These are phyloP conservation scores for Andrena bucephala DNA, from an alignment of 2,888 invertebrate species.

Conservation along the genomic window DNA sequence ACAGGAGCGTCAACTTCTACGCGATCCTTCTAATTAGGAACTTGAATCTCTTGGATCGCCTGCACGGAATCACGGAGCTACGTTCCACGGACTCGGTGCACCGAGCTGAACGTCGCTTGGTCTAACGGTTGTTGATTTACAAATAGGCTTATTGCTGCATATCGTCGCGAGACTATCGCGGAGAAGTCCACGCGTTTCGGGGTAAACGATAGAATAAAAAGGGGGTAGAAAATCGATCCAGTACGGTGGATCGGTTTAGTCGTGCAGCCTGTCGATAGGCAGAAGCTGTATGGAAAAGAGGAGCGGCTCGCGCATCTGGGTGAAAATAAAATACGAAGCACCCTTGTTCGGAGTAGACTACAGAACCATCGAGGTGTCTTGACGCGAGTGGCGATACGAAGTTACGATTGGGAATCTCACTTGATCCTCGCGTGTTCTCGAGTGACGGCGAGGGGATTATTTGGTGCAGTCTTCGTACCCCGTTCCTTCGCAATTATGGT, in stretches of 20 bases:
- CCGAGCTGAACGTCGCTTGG: conserved; percentile 23
- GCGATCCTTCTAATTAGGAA: conserved; percentile 31
- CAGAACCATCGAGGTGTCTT: conserved; percentile 5
- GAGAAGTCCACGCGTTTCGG: conserved; percentile 1
- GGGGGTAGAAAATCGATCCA: conserved; percentile 34
- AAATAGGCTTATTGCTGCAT: conserved; percentile 49
- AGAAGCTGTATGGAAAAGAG: neutral
- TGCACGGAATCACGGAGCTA: neutral
- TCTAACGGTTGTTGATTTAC: conserved; percentile 18
- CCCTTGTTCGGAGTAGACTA: neutral
- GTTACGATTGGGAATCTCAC: neutral
- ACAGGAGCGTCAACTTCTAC: neutral
- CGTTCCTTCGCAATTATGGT: conserved; percentile 21
- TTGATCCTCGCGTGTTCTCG: neutral
- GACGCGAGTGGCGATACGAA: neutral
- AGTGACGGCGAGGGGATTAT: conserved; percentile 14
- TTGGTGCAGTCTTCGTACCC: neutral
- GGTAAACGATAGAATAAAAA: conserved; percentile 18
- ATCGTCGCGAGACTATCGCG: conserved; percentile 13
- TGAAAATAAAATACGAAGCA: conserved; percentile 8
- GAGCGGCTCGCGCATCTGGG: neutral
- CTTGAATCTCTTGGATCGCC: conserved; percentile 11
- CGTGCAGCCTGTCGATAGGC: neutral
- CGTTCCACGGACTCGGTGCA: conserved; percentile 19
- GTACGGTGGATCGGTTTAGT: conserved; percentile 2